phyloP scores from a whole-genome alignment of 2,113 vertebrate species.

The human (Homo sapiens) region GRCh38 chr4:11670501-11671000 shows the following conservation, averaged over 20 bases:
- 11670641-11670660: background rate
- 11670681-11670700: background rate
- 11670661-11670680: background rate
- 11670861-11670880: background rate
- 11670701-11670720: background rate
- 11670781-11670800: background rate
- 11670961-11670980: background rate
- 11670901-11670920: background rate
- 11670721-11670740: background rate
- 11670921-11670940: background rate
- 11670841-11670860: background rate
- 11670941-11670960: background rate
- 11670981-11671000: background rate
- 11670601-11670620: background rate
- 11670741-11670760: background rate
- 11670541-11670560: background rate
- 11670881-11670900: background rate
- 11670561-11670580: background rate
- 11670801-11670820: background rate
- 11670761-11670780: background rate
- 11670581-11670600: background rate
- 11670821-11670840: background rate
- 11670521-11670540: background rate
- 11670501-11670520: background rate
- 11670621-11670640: background rate